Conservation (phyloP, 1,140 invertebrate species). For the Laupala kohalensis region DNA sequence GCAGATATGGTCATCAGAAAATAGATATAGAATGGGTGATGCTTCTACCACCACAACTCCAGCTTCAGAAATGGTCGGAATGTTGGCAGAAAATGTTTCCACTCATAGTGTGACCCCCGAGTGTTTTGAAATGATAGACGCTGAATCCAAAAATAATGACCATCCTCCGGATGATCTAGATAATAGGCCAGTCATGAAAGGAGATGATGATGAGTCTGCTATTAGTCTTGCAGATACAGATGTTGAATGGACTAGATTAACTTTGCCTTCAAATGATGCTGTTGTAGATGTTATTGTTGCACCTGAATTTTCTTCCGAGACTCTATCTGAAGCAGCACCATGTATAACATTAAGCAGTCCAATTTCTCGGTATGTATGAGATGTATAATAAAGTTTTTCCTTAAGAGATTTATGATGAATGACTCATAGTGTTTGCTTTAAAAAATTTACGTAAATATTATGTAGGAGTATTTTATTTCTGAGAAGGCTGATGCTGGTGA, state of each 20-base stretch:
- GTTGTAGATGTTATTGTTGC: background rate
- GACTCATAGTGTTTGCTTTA: no score
- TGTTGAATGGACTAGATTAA: conserved; percentile 19
- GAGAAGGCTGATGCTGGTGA: no score
- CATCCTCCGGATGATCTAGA: background rate
- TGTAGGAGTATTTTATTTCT: no score
- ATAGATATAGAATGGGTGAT: background rate
- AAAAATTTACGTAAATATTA: no score
- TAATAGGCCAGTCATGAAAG: background rate
- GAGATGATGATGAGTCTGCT: conserved; percentile 1
- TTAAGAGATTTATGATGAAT: no score
- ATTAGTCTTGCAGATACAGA: conserved; percentile 15
- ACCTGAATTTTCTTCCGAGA: background rate
- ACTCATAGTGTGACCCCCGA: conserved; percentile 25
- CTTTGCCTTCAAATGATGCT: conserved; percentile 23
- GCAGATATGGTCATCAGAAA: background rate
- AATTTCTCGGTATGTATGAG: conserved; percentile 2
- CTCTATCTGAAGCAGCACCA: background rate
- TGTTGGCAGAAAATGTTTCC: conserved; percentile 5
- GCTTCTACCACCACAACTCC: conserved; percentile 6
- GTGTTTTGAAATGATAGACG: conserved; percentile 29
- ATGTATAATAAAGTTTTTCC: no score
- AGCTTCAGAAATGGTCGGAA: background rate
- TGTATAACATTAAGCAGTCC: conserved; percentile 2
- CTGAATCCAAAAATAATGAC: conserved; percentile 8